Conservation (phyloP, 2,888 invertebrate genomes). For the Eueremaeus valkanovi region DNA sequence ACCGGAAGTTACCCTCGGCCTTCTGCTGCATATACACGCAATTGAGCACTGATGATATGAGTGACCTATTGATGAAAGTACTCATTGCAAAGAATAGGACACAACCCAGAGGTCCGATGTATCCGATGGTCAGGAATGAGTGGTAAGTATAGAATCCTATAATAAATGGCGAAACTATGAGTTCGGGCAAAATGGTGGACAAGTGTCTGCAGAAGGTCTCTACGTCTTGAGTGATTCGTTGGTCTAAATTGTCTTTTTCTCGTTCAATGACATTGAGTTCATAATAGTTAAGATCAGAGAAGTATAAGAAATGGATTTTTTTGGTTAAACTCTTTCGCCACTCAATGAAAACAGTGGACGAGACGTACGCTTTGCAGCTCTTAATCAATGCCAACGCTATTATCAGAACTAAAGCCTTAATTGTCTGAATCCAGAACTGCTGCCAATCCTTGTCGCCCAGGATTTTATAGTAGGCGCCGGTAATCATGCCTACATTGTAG, state of each 20-base stretch:
- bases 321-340: constrained; percentile 56
- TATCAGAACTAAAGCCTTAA: constrained; percentile 44
- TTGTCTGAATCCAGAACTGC: constrained; percentile 51
- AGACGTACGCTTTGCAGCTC: constrained; percentile 54
- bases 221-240: constrained; percentile 59
- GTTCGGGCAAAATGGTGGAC: constrained; percentile 54
- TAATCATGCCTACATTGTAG: constrained; percentile 58
- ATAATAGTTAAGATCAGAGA: constrained; percentile 56
- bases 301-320: constrained; percentile 56
- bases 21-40: constrained; percentile 57
- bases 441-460: constrained; percentile 54
- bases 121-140: constrained; percentile 56
- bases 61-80: constrained; percentile 57
- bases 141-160: constrained; percentile 59
- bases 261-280: constrained; percentile 53
- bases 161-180: constrained; percentile 52
- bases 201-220: constrained; percentile 55
- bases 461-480: constrained; percentile 57
- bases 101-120: constrained; percentile 58
- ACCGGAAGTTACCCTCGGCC: constrained; percentile 60
- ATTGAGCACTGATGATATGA: constrained; percentile 59
- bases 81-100: constrained; percentile 57
- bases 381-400: constrained; percentile 52
- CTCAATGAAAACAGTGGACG: constrained; percentile 55
- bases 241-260: constrained; percentile 59